Percentiles rank a stretch among this genome's conserved stretches.
phyloP scores from a whole-genome alignment of 2,888 invertebrate genomes.

The Ceratothoa steindachneri region DNA sequence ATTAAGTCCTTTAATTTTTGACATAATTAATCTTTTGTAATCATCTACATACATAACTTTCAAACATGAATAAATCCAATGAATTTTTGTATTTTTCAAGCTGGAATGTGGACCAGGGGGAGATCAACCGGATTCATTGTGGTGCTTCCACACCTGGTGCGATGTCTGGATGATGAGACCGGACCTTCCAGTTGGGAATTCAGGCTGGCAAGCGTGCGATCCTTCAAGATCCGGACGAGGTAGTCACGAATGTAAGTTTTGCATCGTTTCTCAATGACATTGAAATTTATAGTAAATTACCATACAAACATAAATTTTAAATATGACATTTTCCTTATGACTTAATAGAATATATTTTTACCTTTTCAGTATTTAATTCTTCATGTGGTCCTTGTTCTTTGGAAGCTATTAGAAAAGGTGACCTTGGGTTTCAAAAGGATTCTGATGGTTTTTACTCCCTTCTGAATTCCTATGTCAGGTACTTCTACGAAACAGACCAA shows the following conservation, averaged over 20 bases:
- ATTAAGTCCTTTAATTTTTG: no score
- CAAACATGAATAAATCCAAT: no score
- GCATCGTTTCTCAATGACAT: no score
- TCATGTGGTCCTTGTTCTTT: slow-evolving; percentile 62
- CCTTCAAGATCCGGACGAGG: slow-evolving; percentile 61
- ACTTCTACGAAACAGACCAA: slow-evolving; percentile 69
- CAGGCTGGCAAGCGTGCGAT: slow-evolving; percentile 78
- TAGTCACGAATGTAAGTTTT: slow-evolving; percentile 16
- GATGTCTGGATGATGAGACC: slow-evolving; percentile 76
- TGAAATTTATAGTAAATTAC: no score
- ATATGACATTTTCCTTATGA: no score
- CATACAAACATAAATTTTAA: no score
- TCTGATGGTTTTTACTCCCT: slow-evolving; percentile 68
- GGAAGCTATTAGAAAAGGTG: slow-evolving; percentile 68
- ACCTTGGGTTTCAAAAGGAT: slow-evolving; percentile 68
- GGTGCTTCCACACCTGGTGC: slow-evolving; percentile 80
- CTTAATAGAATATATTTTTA: no score
- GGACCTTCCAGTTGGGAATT: slow-evolving; percentile 67
- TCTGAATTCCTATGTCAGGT: slow-evolving; percentile 71
- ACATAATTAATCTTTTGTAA: no score
- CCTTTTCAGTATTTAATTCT: slow-evolving; percentile 49
- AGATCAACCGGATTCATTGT: slow-evolving; percentile 62
- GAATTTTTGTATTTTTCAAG: no score
- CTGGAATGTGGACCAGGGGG: slow-evolving; percentile 35
- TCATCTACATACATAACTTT: no score